Conservation (phyloP, 1,140 invertebrate species). For the Aphidius gifuensis region DNA sequence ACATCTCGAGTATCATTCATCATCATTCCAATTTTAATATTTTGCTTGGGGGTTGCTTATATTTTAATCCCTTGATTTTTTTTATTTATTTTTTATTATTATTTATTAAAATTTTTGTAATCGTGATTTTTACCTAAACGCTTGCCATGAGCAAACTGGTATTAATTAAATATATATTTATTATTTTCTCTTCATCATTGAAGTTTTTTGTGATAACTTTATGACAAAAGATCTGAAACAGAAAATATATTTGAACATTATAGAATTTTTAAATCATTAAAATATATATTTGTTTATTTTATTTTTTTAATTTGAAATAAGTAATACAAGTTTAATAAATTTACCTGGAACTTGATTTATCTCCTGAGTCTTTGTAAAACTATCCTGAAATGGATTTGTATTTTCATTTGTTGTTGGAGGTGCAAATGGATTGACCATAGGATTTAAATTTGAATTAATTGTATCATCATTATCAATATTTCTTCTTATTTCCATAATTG, state of each 20-base stretch:
- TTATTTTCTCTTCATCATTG: slow-evolving; percentile 32
- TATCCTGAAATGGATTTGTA: slow-evolving; percentile 52
- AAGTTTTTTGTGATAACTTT: slow-evolving; percentile 35
- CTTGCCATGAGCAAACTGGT: slow-evolving; percentile 34
- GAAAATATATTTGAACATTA: slow-evolving; percentile 19
- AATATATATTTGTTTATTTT: neutral
- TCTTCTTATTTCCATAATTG: slow-evolving; percentile 49
- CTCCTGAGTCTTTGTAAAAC: slow-evolving; percentile 50
- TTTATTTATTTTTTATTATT: slow-evolving; percentile 7
- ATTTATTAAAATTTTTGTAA: slow-evolving; percentile 39
- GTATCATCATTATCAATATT: slow-evolving; percentile 51
- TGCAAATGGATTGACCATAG: slow-evolving; percentile 47
- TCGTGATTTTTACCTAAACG: slow-evolving; percentile 36
- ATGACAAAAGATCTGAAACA: slow-evolving; percentile 52
- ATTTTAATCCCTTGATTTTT: neutral
- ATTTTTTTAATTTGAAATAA: slow-evolving; percentile 2
- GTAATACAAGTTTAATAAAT: neutral
- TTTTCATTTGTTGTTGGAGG: slow-evolving; percentile 43
- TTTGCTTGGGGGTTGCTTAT: neutral
- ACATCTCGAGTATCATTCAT: slow-evolving; percentile 19
- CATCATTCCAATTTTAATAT: neutral
- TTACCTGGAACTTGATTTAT: slow-evolving; percentile 52
- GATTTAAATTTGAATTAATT: slow-evolving; percentile 53
- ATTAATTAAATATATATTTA: slow-evolving; percentile 23
- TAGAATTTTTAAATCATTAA: slow-evolving; percentile 5